Conservation (phyloP, 2,888 invertebrate genomes). For the Phymatocera aterrima region DNA sequence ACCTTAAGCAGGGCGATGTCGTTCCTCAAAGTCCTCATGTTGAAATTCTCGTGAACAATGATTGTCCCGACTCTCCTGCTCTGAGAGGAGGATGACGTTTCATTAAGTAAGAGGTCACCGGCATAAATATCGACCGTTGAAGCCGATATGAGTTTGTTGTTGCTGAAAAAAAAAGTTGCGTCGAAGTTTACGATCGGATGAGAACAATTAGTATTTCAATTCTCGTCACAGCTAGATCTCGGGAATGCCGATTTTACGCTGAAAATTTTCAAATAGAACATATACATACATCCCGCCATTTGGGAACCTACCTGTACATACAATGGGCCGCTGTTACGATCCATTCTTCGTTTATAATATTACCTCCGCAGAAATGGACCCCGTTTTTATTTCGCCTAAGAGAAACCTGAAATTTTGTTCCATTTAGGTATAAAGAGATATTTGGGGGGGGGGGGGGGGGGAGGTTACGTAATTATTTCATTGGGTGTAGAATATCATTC, state of each 20-base stretch:
- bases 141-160: slow-evolving; percentile 63
- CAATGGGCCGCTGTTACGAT: slow-evolving; percentile 53
- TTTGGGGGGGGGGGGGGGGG: no score
- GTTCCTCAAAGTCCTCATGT: slow-evolving; percentile 50
- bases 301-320: slow-evolving; percentile 58
- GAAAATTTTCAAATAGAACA: no score
- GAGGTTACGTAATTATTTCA: no score
- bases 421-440: no score
- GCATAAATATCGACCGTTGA: slow-evolving; percentile 48
- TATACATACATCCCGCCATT: no score
- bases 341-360: slow-evolving; percentile 47
- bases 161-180: slow-evolving; percentile 6
- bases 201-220: no score
- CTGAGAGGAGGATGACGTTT: neutral
- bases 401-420: no score
- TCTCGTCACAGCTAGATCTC: no score
- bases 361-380: slow-evolving; percentile 53
- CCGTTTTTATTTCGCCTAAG: neutral
- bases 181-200: no score
- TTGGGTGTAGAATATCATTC: no score
- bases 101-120: slow-evolving; percentile 52
- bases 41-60: slow-evolving; percentile 56
- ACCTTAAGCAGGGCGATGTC: slow-evolving; percentile 67
- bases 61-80: slow-evolving; percentile 57
- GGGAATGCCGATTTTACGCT: no score